Conservation (phyloP, 2,113 vertebrate species). For the Vidua chalybeata region DNA sequence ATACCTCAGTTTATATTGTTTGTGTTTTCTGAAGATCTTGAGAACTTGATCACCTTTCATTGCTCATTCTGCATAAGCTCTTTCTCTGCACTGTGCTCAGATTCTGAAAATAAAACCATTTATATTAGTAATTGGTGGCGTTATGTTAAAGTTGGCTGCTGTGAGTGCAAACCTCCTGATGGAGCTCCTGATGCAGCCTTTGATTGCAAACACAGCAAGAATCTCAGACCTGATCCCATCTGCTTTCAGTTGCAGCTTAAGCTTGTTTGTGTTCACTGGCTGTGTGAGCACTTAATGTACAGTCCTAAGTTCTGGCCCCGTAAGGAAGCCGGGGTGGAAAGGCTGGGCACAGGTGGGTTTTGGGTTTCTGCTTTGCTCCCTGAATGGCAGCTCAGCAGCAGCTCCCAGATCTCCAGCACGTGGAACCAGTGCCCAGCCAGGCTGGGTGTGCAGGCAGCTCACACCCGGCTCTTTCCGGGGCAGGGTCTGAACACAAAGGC, state of each 20-base stretch:
- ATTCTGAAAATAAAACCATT: neutral
- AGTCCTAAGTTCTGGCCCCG: neutral
- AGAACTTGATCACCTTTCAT: neutral
- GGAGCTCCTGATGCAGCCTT: neutral
- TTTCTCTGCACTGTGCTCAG: neutral
- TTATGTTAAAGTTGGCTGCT: neutral
- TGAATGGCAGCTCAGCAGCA: neutral
- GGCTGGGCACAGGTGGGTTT: neutral
- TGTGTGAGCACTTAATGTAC: neutral
- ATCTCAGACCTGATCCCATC: neutral
- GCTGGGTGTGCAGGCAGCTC: accelerated
- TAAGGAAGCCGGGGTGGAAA: neutral
- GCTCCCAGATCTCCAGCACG: neutral
- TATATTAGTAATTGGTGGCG: neutral
- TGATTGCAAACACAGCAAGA: neutral
- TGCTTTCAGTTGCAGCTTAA: neutral
- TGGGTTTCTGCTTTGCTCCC: neutral
- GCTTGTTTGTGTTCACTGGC: neutral
- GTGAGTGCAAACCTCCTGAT: neutral
- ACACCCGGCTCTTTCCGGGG: accelerated
- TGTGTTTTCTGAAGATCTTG: neutral
- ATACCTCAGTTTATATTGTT: neutral
- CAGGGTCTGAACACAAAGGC: neutral
- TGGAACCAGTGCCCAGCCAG: neutral
- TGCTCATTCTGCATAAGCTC: neutral